A percentile compares a stretch with the other conserved stretches of the same genome.
Evolutionary conservation across 2,113 vertebrate genomes (phyloP).

Genomic region (Psilopogon haemacephalus): DNA sequence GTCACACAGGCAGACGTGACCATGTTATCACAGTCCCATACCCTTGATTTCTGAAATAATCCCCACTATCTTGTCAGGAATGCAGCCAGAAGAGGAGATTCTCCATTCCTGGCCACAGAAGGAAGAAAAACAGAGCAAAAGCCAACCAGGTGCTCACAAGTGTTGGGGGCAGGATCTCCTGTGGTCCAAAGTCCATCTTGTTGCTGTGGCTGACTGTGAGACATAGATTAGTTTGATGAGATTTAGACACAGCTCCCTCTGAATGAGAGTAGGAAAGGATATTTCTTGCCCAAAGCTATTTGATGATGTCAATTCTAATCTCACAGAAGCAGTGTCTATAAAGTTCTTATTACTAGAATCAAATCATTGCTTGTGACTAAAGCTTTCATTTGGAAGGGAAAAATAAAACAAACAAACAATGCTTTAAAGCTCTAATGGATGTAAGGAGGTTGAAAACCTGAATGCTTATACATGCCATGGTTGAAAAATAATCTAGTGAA

Average conservation of each 20-base stretch:
- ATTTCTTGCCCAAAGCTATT: background rate
- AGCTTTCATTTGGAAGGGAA: background rate
- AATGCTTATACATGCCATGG: background rate
- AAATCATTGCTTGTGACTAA: background rate
- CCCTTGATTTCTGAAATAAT: background rate
- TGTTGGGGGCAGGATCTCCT: background rate
- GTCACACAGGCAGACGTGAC: background rate
- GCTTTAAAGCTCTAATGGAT: background rate
- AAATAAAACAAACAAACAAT: background rate
- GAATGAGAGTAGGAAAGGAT: background rate
- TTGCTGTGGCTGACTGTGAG: accelerated
- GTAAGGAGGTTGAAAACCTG: background rate
- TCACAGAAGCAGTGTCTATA: background rate
- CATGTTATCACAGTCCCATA: accelerated
- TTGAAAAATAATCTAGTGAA: background rate
- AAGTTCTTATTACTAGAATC: background rate
- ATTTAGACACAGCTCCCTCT: background rate
- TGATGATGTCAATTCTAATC: background rate
- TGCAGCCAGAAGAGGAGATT: background rate
- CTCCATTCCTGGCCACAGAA: background rate
- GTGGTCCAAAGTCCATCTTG: accelerated
- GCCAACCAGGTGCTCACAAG: accelerated
- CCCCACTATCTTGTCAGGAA: accelerated
- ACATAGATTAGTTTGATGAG: accelerated
- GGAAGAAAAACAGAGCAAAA: background rate